These are phyloP conservation scores for Dynastes maya DNA, from an alignment of 2,888 invertebrate species.

Conservation along the genomic window DNA sequence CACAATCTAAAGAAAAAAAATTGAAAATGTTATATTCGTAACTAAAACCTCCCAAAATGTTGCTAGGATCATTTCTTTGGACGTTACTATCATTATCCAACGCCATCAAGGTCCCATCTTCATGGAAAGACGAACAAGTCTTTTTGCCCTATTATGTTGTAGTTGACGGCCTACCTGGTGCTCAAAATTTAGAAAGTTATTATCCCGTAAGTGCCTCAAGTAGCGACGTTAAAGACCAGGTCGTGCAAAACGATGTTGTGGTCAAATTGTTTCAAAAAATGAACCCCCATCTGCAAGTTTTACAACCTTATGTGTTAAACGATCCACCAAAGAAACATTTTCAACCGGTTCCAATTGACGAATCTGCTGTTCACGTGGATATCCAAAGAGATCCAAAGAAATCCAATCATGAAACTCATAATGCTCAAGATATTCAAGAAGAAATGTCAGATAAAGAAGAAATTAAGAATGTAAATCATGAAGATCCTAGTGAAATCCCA, in stretches of 20 bases:
- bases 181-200: constrained; percentile 9
- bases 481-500: constrained; percentile 59
- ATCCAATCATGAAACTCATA: background rate
- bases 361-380: background rate
- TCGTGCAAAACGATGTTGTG: constrained; percentile 27
- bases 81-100: background rate
- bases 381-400: background rate
- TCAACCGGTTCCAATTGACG: background rate
- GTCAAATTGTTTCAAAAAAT: constrained; percentile 29
- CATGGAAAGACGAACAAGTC: constrained; percentile 19
- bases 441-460: background rate
- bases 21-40: background rate
- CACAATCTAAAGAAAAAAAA: background rate
- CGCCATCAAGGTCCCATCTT: constrained; percentile 17
- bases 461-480: constrained; percentile 18
- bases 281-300: constrained; percentile 22
- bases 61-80: background rate
- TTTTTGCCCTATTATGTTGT: constrained; percentile 19
- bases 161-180: constrained; percentile 28
- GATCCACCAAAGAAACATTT: background rate
- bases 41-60: background rate
- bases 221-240: constrained; percentile 2
- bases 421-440: background rate
- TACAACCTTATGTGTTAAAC: background rate
- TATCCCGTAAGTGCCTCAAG: constrained; percentile 1